Percentiles rank a stretch among this genome's conserved stretches.
These are phyloP conservation scores for Anabacerthia variegaticeps DNA, from an alignment of 2,797 vertebrate species.

Conservation along the genomic window DNA sequence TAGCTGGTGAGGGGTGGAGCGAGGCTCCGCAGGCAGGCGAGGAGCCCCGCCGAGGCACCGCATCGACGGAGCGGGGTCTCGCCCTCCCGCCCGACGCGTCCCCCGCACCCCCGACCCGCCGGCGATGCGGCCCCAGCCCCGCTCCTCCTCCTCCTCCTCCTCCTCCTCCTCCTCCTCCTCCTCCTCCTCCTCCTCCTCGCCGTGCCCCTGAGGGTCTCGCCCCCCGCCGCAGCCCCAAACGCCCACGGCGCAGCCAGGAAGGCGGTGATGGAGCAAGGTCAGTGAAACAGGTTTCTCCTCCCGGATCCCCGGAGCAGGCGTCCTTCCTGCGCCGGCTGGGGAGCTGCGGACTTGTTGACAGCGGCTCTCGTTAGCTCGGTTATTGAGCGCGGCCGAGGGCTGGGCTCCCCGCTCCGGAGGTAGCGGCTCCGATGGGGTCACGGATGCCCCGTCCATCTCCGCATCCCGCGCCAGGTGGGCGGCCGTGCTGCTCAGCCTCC, in stretches of 20 bases:
- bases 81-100: background rate
- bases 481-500: background rate
- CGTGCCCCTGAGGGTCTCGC: background rate
- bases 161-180: background rate
- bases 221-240: background rate
- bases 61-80: background rate
- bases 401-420: background rate
- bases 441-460: accelerated
- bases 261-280: slow-evolving; percentile 72
- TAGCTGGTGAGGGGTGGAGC: slow-evolving; percentile 54
- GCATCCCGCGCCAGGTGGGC: accelerated
- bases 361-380: slow-evolving; percentile 40
- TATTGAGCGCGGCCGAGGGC: background rate
- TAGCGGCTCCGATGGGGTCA: background rate
- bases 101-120: background rate
- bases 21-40: slow-evolving; percentile 23
- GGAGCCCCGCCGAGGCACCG: background rate
- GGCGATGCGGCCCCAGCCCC: background rate
- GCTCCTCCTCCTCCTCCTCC: background rate
- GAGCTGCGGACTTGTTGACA: slow-evolving; percentile 35
- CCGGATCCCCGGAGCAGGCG: background rate
- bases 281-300: slow-evolving; percentile 67
- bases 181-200: background rate
- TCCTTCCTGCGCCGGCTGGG: background rate
- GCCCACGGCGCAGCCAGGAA: background rate